Evolutionary conservation across 2,797 vertebrate genomes (phyloP).

Genomic region (Discoglossus pictus): DNA sequence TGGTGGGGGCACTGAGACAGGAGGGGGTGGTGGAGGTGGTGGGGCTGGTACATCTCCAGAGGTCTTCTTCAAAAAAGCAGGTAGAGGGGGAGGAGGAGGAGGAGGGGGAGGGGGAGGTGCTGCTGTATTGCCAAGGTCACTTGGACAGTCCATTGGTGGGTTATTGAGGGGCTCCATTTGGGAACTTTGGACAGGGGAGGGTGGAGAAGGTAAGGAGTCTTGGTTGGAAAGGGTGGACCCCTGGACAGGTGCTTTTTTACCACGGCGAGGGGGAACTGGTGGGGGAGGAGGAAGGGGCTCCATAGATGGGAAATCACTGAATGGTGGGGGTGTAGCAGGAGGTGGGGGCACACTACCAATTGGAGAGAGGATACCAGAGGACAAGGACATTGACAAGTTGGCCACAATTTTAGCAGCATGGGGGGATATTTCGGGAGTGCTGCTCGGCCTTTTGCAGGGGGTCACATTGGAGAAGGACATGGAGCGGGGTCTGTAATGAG

Average conservation of each 20-base stretch:
- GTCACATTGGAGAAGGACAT: conserved; percentile 13
- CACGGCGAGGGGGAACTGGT: neutral
- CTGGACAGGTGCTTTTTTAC: too few species aligned
- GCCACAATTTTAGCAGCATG: neutral
- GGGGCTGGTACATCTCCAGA: neutral
- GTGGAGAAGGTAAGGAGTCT: too few species aligned
- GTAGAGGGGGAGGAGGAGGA: neutral
- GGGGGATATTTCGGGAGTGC: neutral
- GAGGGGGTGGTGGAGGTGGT: neutral
- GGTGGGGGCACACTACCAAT: neutral
- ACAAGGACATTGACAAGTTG: neutral
- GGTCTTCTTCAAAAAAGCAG: too few species aligned
- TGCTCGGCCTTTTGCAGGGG: conserved; percentile 12
- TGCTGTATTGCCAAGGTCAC: too few species aligned
- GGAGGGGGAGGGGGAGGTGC: neutral
- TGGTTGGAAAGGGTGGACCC: too few species aligned
- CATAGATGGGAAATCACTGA: neutral
- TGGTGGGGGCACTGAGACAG: neutral
- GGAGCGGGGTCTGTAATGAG: conserved; percentile 12
- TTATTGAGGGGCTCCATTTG: neutral
- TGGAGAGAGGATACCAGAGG: neutral
- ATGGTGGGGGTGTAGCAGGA: neutral
- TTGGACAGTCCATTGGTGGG: too few species aligned
- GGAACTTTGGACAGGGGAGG: neutral
- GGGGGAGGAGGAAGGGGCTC: neutral